Percentiles rank a stretch among this genome's conserved stretches.
Conservation (phyloP, 2,113 vertebrate species). For the Crotalus horridus region DNA sequence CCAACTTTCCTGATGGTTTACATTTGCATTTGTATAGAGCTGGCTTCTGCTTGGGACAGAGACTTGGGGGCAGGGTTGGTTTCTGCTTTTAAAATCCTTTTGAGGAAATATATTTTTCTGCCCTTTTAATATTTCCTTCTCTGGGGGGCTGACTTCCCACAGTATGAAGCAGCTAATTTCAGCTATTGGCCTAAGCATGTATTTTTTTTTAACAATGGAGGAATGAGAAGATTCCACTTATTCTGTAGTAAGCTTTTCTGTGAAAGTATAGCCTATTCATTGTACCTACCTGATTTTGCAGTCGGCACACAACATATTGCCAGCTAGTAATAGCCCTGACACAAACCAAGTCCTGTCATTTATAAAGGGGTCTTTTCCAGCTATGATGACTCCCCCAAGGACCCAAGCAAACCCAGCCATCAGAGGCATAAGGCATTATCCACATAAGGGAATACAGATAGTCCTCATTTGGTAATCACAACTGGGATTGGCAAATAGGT, state of each 20-base stretch:
- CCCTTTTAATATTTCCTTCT: no score
- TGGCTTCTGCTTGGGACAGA: no score
- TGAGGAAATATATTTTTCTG: no score
- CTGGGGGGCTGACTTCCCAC: no score
- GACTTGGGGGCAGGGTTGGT: no score
- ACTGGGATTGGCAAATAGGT: background rate
- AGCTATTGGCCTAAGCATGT: background rate
- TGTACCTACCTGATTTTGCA: background rate
- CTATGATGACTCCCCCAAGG: background rate
- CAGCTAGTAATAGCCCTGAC: background rate
- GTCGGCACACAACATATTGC: background rate
- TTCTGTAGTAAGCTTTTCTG: background rate
- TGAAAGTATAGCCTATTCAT: background rate
- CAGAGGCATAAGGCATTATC: background rate
- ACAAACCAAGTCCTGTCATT: background rate
- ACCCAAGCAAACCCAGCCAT: background rate
- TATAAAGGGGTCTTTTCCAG: background rate
- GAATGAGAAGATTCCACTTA: background rate
- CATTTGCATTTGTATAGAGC: no score
- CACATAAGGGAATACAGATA: background rate
- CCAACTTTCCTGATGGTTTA: no score
- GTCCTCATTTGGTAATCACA: background rate
- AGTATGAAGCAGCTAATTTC: no score
- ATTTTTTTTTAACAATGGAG: background rate
- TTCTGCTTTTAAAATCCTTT: no score